Percentiles rank a stretch among this genome's conserved stretches.
These are phyloP conservation scores for Tetheella fluctuosa DNA, from an alignment of 2,888 invertebrate species.

Conservation along the genomic window DNA sequence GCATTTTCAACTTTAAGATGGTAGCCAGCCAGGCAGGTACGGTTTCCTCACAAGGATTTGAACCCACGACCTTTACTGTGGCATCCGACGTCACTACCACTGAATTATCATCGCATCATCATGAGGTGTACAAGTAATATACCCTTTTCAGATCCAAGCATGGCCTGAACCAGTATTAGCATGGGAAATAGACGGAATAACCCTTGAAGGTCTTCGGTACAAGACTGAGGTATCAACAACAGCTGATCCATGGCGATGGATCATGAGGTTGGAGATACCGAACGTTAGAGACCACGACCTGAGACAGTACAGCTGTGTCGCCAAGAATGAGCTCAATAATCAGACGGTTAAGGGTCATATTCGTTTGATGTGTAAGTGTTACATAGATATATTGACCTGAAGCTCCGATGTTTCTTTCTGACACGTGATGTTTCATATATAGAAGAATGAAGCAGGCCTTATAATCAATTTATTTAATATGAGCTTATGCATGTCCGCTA, in stretches of 20 bases:
- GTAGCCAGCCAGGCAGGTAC: too few species aligned
- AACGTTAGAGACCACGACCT: constrained; percentile 87
- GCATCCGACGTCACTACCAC: too few species aligned
- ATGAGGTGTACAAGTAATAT: too few species aligned
- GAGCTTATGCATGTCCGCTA: too few species aligned
- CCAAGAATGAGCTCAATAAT: constrained; percentile 92
- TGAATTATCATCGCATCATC: too few species aligned
- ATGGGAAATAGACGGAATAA: constrained; percentile 92
- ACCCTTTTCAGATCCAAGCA: constrained; percentile 87
- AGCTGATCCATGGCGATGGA: constrained; percentile 84
- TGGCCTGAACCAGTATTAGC: constrained; percentile 93
- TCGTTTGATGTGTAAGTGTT: constrained; percentile 60
- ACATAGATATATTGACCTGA: neutral
- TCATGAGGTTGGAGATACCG: constrained; percentile 91
- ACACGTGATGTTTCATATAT: too few species aligned
- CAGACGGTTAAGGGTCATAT: constrained; percentile 89
- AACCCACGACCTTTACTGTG: too few species aligned
- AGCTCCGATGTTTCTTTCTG: too few species aligned
- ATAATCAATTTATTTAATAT: too few species aligned
- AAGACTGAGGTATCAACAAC: constrained; percentile 64
- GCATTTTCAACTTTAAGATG: too few species aligned
- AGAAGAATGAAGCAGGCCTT: too few species aligned
- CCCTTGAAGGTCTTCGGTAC: constrained; percentile 85
- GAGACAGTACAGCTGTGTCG: constrained; percentile 92
- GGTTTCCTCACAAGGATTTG: too few species aligned